These are phyloP conservation scores for Heliothis subflexa DNA, from an alignment of 1,140 invertebrate genomes.

Conservation along the genomic window DNA sequence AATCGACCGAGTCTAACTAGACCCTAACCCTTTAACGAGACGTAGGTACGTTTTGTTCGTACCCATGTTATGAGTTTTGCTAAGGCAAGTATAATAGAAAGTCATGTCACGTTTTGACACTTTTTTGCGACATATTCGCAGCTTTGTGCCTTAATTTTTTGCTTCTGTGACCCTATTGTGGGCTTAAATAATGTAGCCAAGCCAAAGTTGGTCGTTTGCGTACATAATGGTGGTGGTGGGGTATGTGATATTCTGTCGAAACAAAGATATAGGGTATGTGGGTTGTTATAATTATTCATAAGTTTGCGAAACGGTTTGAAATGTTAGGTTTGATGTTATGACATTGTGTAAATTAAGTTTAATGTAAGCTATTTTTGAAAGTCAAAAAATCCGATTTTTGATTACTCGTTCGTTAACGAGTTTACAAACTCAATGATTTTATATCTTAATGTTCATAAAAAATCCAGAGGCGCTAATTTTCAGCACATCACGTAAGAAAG, in stretches of 20 bases:
- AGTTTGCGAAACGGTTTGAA: not conserved
- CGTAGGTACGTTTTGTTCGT: conserved; percentile 37
- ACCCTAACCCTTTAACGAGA: conserved; percentile 38
- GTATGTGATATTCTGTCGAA: not conserved
- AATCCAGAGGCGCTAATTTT: not conserved
- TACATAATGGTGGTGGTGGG: conserved; percentile 27
- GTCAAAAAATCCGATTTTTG: no score
- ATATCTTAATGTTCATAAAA: no score
- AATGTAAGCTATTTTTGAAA: no score
- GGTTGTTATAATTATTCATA: conserved; percentile 19
- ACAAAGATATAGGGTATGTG: not conserved
- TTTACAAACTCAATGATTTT: no score
- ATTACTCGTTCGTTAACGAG: no score
- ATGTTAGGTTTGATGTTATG: not conserved
- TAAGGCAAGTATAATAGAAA: conserved; percentile 44
- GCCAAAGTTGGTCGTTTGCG: conserved; percentile 13
- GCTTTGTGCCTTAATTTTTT: conserved; percentile 43
- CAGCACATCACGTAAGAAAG: not conserved
- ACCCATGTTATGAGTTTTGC: conserved; percentile 39
- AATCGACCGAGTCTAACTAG: not conserved
- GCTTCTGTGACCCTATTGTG: conserved; percentile 27
- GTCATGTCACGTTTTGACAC: conserved; percentile 39
- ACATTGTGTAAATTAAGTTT: no score
- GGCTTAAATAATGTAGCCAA: conserved; percentile 29
- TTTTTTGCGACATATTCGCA: conserved; percentile 40